Evolutionary conservation across 1,140 invertebrate species (phyloP).

Genomic region (Rhyacophila brunnea): DNA sequence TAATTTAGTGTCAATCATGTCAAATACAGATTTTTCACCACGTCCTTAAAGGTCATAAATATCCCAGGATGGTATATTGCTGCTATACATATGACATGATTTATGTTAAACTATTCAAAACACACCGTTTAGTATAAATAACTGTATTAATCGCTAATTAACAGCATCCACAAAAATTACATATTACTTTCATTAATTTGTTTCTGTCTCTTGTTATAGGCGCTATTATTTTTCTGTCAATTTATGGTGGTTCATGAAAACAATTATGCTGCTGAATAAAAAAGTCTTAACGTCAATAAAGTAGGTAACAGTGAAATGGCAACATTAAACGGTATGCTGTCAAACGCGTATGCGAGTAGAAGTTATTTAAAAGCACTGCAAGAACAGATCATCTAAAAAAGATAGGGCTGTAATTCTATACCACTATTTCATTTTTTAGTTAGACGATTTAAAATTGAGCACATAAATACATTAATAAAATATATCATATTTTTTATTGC

Average conservation of each 20-base stretch:
- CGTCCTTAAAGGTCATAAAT: too few relatives aligned
- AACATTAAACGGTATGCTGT: too few relatives aligned
- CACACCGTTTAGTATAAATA: slow-evolving; percentile 21
- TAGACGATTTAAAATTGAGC: too few relatives aligned
- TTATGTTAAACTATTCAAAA: slow-evolving; percentile 6
- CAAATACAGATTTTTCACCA: slow-evolving; percentile 36
- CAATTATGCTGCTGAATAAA: background rate
- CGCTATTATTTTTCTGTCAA: too few relatives aligned
- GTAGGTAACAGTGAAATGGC: too few relatives aligned
- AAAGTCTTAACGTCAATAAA: background rate
- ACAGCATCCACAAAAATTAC: slow-evolving; percentile 19
- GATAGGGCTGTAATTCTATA: too few relatives aligned
- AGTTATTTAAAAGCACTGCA: too few relatives aligned
- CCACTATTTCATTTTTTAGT: too few relatives aligned
- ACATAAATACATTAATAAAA: too few relatives aligned
- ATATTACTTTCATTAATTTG: slow-evolving; percentile 17
- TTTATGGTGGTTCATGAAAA: background rate
- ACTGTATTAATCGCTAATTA: slow-evolving; percentile 21
- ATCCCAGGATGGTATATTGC: background rate
- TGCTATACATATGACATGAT: background rate
- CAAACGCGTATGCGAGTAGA: too few relatives aligned
- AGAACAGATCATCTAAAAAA: too few relatives aligned
- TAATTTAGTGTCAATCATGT: slow-evolving; percentile 29
- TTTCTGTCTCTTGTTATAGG: background rate
- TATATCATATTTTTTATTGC: too few relatives aligned